A percentile compares a stretch with the other conserved stretches of the same genome.
These are phyloP conservation scores for Formicarius rufipectus DNA, from an alignment of 2,113 vertebrate species.

Conservation along the genomic window DNA sequence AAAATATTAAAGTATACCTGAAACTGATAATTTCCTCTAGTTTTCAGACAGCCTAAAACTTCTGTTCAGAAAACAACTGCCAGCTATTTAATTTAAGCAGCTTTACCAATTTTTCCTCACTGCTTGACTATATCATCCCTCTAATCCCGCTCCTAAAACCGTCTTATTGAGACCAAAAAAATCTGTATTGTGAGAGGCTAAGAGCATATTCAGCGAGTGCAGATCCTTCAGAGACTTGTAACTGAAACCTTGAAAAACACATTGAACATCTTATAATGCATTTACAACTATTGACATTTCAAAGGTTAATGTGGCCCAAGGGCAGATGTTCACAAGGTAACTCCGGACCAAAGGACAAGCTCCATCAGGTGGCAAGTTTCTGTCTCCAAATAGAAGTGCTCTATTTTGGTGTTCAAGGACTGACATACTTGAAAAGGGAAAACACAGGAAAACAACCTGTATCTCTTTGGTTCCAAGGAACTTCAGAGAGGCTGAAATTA, in stretches of 20 bases:
- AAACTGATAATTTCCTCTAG: neutral
- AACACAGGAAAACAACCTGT: neutral
- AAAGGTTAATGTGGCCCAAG: neutral
- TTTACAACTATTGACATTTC: conserved; percentile 12
- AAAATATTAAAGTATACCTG: neutral
- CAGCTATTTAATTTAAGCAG: neutral
- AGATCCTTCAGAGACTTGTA: neutral
- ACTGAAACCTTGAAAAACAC: neutral
- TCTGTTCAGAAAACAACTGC: neutral
- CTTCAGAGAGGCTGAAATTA: neutral
- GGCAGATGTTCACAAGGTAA: neutral
- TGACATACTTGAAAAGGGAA: neutral
- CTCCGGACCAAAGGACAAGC: neutral
- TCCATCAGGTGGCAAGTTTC: neutral
- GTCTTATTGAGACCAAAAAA: neutral
- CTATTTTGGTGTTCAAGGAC: neutral
- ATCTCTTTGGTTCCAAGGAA: neutral
- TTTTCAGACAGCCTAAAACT: neutral
- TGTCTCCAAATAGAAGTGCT: neutral
- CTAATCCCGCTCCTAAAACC: neutral
- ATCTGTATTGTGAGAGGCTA: neutral
- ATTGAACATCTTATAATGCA: neutral
- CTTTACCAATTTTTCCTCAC: neutral
- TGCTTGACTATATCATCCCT: neutral
- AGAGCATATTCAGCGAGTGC: neutral